A percentile compares a stretch with the other conserved stretches of the same genome.
Conservation (phyloP, 1,140 invertebrate species). For the Lutraria rhynchaena region DNA sequence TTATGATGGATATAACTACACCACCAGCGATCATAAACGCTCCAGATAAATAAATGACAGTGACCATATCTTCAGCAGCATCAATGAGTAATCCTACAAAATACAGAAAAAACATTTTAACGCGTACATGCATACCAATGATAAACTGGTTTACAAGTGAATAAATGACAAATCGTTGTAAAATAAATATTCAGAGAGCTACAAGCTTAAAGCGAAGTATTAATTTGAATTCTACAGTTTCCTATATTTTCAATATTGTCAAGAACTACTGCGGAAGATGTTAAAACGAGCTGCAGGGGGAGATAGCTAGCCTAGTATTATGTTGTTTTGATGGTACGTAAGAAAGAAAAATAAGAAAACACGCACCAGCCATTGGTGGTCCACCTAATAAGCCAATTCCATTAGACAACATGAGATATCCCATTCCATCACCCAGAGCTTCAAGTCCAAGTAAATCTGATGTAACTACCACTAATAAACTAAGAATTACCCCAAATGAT, state of each 20-base stretch:
- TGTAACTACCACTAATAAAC: slow-evolving; percentile 72
- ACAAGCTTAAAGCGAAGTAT: too few relatives aligned
- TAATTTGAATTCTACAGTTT: too few relatives aligned
- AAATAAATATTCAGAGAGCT: neutral
- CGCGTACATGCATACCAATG: too few relatives aligned
- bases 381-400: slow-evolving; percentile 75
- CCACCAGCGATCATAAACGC: slow-evolving; percentile 22
- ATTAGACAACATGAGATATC: slow-evolving; percentile 77
- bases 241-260: too few relatives aligned
- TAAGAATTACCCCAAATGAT: slow-evolving; percentile 73
- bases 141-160: too few relatives aligned
- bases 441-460: slow-evolving; percentile 72
- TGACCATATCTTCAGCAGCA: neutral
- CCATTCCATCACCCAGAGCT: slow-evolving; percentile 70
- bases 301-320: neutral
- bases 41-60: slow-evolving; percentile 43
- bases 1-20: slow-evolving; percentile 21
- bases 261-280: too few relatives aligned
- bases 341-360: neutral
- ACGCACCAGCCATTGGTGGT: slow-evolving; percentile 76
- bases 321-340: neutral
- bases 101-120: too few relatives aligned
- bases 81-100: slow-evolving; percentile 48
- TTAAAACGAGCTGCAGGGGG: too few relatives aligned
- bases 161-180: too few relatives aligned